Conservation (phyloP, 1,140 invertebrate species). For the Hydropsyche tenuis region DNA sequence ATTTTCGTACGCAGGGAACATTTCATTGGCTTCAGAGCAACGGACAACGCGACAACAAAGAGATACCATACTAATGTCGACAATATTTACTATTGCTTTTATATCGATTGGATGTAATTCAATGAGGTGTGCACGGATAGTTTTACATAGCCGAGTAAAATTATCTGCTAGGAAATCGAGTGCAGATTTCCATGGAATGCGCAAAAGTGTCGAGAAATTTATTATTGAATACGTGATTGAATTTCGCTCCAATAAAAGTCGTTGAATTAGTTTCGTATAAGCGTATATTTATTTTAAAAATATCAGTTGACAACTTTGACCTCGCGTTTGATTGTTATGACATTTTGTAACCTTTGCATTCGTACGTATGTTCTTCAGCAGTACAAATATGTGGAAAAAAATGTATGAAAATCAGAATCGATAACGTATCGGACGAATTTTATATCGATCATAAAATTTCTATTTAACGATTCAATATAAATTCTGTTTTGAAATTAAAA, state of each 20-base stretch:
- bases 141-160: not conserved
- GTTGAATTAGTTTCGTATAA: no score
- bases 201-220: no score
- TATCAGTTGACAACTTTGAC: conserved; percentile 4
- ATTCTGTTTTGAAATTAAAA: no score
- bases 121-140: conserved; percentile 24
- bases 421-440: no score
- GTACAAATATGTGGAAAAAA: no score
- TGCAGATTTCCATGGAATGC: no score
- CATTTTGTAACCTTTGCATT: conserved; percentile 21
- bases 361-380: no score
- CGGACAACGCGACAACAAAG: conserved; percentile 17
- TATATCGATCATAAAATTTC: no score
- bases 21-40: conserved; percentile 29
- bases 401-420: no score
- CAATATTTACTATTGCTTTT: conserved; percentile 42
- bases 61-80: conserved; percentile 36
- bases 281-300: not conserved
- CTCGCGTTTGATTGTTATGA: not conserved
- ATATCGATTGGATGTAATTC: conserved; percentile 41
- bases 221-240: no score
- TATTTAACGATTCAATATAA: no score
- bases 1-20: conserved; percentile 2
- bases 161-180: not conserved
- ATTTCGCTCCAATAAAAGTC: no score